These are phyloP conservation scores for Trimorus sp. DNA, from an alignment of 2,888 invertebrate genomes.

Conservation along the genomic window DNA sequence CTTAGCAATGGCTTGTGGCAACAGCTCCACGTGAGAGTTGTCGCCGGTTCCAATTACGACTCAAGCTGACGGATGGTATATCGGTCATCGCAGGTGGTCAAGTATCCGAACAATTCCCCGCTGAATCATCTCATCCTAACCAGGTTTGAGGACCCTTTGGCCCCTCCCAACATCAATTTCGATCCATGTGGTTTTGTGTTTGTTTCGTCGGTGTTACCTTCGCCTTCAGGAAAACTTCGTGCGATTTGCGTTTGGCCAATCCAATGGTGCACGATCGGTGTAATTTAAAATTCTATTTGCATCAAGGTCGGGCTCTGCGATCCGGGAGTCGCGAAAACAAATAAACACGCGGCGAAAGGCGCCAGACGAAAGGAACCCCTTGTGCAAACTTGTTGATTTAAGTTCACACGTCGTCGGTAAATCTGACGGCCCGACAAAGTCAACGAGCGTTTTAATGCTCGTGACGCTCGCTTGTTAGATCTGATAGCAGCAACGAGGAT, in stretches of 20 bases:
- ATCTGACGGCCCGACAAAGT: conserved; percentile 5
- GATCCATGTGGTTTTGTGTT: no score
- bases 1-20: no score
- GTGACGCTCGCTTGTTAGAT: conserved; percentile 2
- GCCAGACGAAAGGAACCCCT: conserved; percentile 9
- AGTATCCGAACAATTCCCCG: conserved; percentile 1
- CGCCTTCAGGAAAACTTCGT: no score
- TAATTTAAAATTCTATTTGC: conserved; percentile 20
- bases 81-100: conserved; percentile 12
- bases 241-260: neutral
- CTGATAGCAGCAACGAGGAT: conserved; percentile 19
- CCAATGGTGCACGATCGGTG: neutral
- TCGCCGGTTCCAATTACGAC: no score
- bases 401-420: conserved; percentile 19
- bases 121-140: conserved; percentile 2
- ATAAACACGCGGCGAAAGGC: conserved; percentile 26
- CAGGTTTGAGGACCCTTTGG: conserved; percentile 1
- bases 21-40: no score
- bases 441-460: neutral
- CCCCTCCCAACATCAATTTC: neutral
- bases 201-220: neutral
- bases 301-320: conserved; percentile 2
- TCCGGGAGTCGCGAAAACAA: conserved; percentile 31
- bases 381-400: conserved; percentile 57
- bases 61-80: no score